Evolutionary conservation across 2,113 vertebrate species (phyloP).

Genomic region (Lichenostomus cassidix): DNA sequence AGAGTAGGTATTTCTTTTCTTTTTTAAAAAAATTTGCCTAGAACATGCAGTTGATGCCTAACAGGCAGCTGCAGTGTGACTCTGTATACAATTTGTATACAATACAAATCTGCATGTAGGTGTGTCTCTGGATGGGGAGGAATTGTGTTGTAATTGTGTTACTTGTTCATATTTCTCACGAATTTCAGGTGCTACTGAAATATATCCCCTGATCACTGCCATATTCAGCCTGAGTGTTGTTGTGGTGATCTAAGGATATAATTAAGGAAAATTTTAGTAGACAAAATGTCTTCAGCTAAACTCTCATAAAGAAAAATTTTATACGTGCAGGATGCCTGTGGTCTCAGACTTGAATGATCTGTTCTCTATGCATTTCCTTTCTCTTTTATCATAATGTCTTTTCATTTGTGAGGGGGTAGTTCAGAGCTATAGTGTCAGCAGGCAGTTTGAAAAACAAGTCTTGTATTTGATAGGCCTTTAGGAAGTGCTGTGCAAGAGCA

Average conservation of each 20-base stretch:
- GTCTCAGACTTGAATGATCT: not conserved
- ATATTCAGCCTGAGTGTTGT: not conserved
- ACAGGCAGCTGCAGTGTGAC: not conserved
- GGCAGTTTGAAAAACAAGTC: not conserved
- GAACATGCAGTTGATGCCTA: not conserved
- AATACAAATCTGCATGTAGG: rapidly evolving
- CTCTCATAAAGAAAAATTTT: not conserved
- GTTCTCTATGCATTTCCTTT: not conserved
- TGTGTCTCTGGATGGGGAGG: not conserved
- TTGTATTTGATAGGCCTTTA: not conserved
- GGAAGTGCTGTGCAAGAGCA: not conserved
- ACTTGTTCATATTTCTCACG: not conserved
- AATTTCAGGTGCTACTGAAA: not conserved
- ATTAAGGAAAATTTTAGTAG: not conserved
- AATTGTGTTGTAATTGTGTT: not conserved
- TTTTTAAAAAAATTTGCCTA: no score
- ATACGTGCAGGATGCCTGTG: not conserved
- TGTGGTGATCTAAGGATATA: not conserved
- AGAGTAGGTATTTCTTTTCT: no score
- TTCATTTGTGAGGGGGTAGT: not conserved
- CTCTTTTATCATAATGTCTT: not conserved
- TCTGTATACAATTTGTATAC: not conserved
- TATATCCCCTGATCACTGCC: not conserved
- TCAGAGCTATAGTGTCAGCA: not conserved
- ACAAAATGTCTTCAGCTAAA: not conserved